These are phyloP conservation scores for Enteromius treurensis DNA, from an alignment of 2,797 vertebrate genomes.

Conservation along the genomic window DNA sequence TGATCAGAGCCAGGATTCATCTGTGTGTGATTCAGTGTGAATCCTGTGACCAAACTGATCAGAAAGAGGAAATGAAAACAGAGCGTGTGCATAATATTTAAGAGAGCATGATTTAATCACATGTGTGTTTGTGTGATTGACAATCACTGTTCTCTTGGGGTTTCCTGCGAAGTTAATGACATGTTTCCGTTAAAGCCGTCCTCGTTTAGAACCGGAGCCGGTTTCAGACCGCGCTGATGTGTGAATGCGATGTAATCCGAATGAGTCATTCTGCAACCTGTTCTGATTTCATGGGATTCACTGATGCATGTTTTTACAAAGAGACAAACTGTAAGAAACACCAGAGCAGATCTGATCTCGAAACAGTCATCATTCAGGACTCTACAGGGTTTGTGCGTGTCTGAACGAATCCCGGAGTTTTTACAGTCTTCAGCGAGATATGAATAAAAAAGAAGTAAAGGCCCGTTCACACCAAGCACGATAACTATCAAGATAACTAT, in stretches of 20 bases:
- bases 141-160: not conserved
- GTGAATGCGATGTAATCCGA: not conserved
- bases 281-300: not conserved
- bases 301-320: not conserved
- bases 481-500: too few relatives aligned
- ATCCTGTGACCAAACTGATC: not conserved
- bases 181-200: not conserved
- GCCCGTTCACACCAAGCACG: too few relatives aligned
- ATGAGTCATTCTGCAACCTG: not conserved
- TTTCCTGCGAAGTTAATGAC: not conserved
- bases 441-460: not conserved
- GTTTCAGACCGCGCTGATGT: not conserved
- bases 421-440: too few relatives aligned
- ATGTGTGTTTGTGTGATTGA: not conserved
- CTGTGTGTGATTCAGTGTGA: too few relatives aligned
- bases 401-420: not conserved
- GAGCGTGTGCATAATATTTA: not conserved
- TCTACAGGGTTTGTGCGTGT: not conserved
- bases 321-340: not conserved
- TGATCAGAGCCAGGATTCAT: too few relatives aligned
- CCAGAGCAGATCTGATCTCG: not conserved
- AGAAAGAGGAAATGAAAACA: not conserved
- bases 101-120: not conserved
- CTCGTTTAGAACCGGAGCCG: not conserved
- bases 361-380: not conserved